Conservation (phyloP, 2,113 vertebrate species). For the Xenus cinereus region DNA sequence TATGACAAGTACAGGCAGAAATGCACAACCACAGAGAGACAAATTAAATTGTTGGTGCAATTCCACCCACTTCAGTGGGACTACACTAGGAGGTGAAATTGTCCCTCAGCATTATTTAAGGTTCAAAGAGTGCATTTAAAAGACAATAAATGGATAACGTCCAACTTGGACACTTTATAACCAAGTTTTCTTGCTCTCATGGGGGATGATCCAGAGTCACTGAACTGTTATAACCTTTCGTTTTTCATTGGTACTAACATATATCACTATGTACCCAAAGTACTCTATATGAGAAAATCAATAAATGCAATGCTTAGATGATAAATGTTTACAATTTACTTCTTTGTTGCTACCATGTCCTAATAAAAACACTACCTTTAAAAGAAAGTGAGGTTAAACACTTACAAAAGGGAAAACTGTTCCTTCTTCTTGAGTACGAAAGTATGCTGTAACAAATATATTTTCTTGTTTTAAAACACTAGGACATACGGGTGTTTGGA, state of each 20-base stretch:
- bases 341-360: conserved; percentile 20
- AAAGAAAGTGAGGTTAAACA: conserved; percentile 41
- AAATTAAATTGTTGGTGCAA: conserved; percentile 14
- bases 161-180: neutral
- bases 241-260: conserved; percentile 57
- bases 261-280: conserved; percentile 49
- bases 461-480: neutral
- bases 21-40: neutral
- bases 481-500: neutral
- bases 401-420: neutral
- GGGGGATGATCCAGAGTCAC: conserved; percentile 39
- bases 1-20: neutral
- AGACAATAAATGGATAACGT: conserved; percentile 12
- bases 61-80: neutral
- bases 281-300: conserved; percentile 63
- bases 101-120: conserved; percentile 40
- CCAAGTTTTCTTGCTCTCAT: neutral
- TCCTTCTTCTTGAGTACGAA: neutral
- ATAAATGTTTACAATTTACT: conserved; percentile 73
- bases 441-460: neutral
- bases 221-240: conserved; percentile 57
- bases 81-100: neutral
- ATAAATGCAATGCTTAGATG: conserved; percentile 63
- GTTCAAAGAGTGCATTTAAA: conserved; percentile 1
- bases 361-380: conserved; percentile 59